These are phyloP conservation scores for Chloroclystis v-ata DNA, from an alignment of 2,888 invertebrate genomes.

Conservation along the genomic window DNA sequence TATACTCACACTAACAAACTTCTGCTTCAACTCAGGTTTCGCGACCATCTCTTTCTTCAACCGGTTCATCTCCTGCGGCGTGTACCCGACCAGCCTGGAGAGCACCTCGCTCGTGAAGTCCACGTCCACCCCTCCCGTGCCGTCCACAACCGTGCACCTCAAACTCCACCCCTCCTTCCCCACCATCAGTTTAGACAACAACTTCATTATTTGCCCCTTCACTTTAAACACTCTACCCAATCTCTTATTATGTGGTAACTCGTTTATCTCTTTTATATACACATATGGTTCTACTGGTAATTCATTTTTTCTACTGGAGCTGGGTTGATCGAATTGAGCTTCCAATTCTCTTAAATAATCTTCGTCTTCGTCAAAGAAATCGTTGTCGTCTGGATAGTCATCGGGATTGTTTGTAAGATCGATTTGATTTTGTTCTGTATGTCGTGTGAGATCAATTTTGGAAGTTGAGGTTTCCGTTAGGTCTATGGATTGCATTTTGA, in stretches of 20 bases:
- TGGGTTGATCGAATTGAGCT: conserved; percentile 42
- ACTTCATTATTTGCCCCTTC: conserved; percentile 75
- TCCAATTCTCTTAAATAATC: conserved; percentile 59
- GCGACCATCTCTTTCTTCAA: conserved; percentile 56
- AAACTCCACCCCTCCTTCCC: conserved; percentile 75
- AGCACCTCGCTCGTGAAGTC: conserved; percentile 78
- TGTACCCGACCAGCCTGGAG: conserved; percentile 68
- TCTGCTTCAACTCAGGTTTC: conserved; percentile 55
- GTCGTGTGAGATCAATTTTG: conserved; percentile 23
- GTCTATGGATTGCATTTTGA: conserved; percentile 39
- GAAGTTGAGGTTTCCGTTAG: not conserved
- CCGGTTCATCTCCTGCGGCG: conserved; percentile 64
- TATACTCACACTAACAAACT: conserved; percentile 51
- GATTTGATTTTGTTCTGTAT: conserved; percentile 35
- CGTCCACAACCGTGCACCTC: conserved; percentile 77
- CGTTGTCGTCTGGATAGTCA: conserved; percentile 54
- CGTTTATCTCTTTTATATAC: conserved; percentile 67
- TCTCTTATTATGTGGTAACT: conserved; percentile 45
- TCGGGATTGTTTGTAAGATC: conserved; percentile 34
- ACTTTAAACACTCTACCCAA: conserved; percentile 70
- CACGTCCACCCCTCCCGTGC: conserved; percentile 73
- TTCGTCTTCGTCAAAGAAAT: conserved; percentile 55
- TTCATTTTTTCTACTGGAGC: conserved; percentile 25
- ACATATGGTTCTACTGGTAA: conserved; percentile 57
- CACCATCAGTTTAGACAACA: conserved; percentile 76